Evolutionary conservation across 1,140 invertebrate genomes (phyloP).

Genomic region (Platorchestia sp.): DNA sequence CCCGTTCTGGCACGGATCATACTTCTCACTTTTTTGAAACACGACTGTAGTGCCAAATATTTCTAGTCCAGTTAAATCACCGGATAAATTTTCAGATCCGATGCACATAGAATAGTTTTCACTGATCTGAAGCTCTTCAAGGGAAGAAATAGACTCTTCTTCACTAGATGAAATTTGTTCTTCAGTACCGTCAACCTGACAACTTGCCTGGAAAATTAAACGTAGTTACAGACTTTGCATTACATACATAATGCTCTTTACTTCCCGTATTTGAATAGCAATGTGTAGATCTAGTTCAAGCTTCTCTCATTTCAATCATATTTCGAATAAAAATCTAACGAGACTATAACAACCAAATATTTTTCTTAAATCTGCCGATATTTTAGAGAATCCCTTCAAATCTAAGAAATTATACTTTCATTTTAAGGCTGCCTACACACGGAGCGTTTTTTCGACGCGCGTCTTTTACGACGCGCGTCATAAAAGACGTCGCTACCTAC

Average conservation of each 20-base stretch:
- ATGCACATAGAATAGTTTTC: conserved; percentile 55
- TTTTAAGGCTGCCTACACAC: no score
- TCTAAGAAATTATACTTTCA: no score
- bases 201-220: conserved; percentile 49
- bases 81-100: conserved; percentile 1
- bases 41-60: neutral
- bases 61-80: neutral
- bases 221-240: no score
- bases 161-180: neutral
- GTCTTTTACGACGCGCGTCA: no score
- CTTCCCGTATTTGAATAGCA: no score
- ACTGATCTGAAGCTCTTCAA: neutral
- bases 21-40: neutral
- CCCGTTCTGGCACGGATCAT: neutral
- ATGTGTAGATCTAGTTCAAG: no score
- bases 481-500: no score
- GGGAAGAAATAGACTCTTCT: conserved; percentile 1
- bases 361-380: neutral
- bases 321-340: no score
- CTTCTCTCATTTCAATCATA: no score
- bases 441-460: no score
- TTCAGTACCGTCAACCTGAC: conserved; percentile 40
- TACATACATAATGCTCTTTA: no score
- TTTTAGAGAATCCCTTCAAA: neutral
- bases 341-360: neutral